A percentile compares a stretch with the other conserved stretches of the same genome.
Evolutionary conservation across 1,140 invertebrate genomes (phyloP).

Genomic region (Nylanderia fulva): DNA sequence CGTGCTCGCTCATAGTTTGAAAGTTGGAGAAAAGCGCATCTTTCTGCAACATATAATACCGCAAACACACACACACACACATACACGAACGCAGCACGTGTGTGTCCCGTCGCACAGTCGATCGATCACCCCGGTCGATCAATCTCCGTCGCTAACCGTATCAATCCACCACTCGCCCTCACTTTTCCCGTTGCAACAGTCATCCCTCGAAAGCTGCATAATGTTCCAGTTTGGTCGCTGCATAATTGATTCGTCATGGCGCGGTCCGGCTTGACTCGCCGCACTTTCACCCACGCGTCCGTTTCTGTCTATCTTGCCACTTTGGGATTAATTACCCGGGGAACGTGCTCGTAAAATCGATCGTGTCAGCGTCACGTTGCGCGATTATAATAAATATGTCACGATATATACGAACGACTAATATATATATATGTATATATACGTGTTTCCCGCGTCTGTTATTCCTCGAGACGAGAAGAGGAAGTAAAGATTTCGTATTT

Average conservation of each 20-base stretch:
- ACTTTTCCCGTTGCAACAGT: conserved; percentile 47
- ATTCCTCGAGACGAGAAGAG: not conserved
- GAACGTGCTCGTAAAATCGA: conserved; percentile 48
- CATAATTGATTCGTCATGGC: conserved; percentile 65
- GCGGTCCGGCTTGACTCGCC: conserved; percentile 15
- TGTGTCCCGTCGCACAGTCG: conserved; percentile 26
- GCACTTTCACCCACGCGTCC: conserved; percentile 12
- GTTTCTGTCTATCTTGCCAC: conserved; percentile 48
- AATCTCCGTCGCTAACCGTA: conserved; percentile 51
- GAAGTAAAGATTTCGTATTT: not conserved
- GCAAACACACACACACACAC: no score
- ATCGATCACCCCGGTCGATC: conserved; percentile 58
- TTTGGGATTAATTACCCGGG: conserved; percentile 56
- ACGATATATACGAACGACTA: not conserved
- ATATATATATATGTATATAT: no score
- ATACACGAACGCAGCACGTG: no score
- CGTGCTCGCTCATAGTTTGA: not conserved
- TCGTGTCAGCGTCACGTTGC: conserved; percentile 10
- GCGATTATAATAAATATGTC: conserved; percentile 30
- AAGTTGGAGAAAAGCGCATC: conserved; percentile 39
- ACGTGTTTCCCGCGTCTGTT: not conserved
- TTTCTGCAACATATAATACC: conserved; percentile 25
- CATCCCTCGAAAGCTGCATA: conserved; percentile 46
- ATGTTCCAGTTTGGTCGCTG: conserved; percentile 49
- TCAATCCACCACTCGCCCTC: conserved; percentile 47